phyloP scores from a whole-genome alignment of 1,140 invertebrate genomes.

The Nasonia vitripennis region DNA sequence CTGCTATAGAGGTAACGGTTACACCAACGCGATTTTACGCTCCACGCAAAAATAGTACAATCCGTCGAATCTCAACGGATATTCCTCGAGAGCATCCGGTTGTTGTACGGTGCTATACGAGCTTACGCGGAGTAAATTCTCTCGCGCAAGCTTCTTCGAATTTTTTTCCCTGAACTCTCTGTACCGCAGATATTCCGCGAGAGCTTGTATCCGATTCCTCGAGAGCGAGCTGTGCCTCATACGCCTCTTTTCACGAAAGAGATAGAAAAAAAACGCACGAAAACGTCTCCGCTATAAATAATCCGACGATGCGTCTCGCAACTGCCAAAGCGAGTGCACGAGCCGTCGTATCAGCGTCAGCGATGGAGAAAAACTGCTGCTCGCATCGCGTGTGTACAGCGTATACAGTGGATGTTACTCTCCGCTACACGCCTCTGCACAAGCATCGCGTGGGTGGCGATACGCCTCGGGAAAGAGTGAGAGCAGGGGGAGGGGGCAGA shows the following conservation, averaged over 20 bases:
- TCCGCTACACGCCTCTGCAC: background rate
- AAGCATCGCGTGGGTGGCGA: background rate
- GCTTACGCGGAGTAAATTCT: background rate
- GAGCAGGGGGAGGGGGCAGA: background rate
- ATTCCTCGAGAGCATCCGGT: background rate
- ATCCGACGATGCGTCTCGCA: background rate
- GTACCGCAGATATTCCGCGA: background rate
- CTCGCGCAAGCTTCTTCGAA: background rate
- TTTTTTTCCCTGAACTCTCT: background rate
- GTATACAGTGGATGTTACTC: background rate
- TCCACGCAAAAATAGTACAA: too few species aligned
- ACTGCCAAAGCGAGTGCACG: too few species aligned
- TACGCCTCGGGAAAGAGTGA: background rate
- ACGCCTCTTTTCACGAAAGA: background rate
- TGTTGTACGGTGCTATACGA: background rate
- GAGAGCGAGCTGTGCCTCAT: background rate
- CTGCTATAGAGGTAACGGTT: too few species aligned
- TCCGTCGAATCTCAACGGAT: background rate
- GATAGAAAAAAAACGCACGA: background rate
- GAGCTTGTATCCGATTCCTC: constrained; percentile 2
- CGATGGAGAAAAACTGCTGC: background rate
- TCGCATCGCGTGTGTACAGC: background rate
- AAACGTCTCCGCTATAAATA: background rate
- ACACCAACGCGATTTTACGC: too few species aligned
- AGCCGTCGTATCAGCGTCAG: background rate